Evolutionary conservation across 2,113 vertebrate species (phyloP).

Genomic region (Chloebia gouldiae): DNA sequence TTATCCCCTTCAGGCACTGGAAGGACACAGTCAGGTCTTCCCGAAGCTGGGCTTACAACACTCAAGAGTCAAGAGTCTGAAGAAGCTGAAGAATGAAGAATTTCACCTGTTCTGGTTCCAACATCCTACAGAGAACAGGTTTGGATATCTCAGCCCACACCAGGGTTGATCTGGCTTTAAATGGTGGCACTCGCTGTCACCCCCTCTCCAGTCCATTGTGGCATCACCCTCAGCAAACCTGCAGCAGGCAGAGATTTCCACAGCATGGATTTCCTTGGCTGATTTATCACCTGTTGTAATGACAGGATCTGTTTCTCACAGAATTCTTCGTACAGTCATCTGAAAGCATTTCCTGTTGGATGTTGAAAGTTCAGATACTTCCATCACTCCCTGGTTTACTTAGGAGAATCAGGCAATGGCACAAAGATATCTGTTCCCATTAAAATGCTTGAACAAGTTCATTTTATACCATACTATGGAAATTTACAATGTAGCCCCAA

Average conservation of each 20-base stretch:
- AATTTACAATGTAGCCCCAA: neutral
- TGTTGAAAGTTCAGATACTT: neutral
- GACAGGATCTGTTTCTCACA: neutral
- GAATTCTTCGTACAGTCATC: neutral
- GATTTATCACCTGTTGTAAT: neutral
- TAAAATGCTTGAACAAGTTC: neutral
- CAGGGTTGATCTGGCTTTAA: neutral
- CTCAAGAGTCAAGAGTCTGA: neutral
- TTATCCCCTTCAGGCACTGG: neutral
- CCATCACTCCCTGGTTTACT: neutral
- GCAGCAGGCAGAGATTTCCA: neutral
- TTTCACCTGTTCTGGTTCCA: neutral
- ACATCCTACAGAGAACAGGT: accelerated
- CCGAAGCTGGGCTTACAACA: neutral
- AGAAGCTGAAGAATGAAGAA: neutral
- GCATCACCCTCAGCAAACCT: neutral
- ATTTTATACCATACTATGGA: neutral
- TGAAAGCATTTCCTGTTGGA: neutral
- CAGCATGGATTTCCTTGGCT: neutral
- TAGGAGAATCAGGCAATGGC: neutral
- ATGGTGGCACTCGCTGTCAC: neutral
- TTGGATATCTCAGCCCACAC: neutral
- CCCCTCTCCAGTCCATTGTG: accelerated
- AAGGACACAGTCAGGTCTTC: neutral
- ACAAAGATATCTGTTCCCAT: neutral